Base-by-base conservation (phyloP, 2,797 vertebrate species). In the Scleropages formosus region DNA sequence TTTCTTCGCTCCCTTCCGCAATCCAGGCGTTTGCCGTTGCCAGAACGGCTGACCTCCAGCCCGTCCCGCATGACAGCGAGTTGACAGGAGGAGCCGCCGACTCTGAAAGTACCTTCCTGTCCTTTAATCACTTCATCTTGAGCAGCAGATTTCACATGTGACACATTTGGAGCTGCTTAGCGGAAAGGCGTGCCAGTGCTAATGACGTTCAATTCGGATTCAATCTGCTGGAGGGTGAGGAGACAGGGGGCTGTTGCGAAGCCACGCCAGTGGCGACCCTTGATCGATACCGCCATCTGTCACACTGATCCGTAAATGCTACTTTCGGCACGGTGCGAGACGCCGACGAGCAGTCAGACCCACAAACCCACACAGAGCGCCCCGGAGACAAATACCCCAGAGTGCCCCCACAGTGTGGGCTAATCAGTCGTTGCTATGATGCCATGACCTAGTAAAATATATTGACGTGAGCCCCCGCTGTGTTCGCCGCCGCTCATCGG, bases 201-300 rank as follows among this genome's bases (percentile, higher is more conserved):
- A 39, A 49, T 80, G 60, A 69, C 60, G n/a, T 59, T 61, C 13
- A 74, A 24, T 67, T 7, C 65, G 65, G 12, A 20, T 11, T 47
- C 31, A 39, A 31, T 31, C 2, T 6, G 31, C 31, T 31, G 6
- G 31, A 6, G 31, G 65, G 65, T 20, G 22, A 20, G n/a, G n/a
- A 22, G n/a, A 31, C 18, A 10, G 61, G 58, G 69, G 76, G 46
- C 46, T 62, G 59, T 46, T 26, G 4, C n/a, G 16, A 76, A 74
- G 77, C 60, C 59, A 70, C 73, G 62, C 73, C 39, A 67, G 39
- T 0, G 44, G n/a, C 65, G n/a, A 20, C 39, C 65, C 47, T 31
- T 46, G 27, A 67, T 67, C 81, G 73, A 31, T 26, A 64, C 63
- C 64, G 53, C 82, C 78, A 78, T 88, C 84, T 73, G 82, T 77